A percentile compares a stretch with the other conserved stretches of the same genome.
Evolutionary conservation across 2,113 vertebrate species (phyloP).

Genomic region (Bos taurus): ARS-UCD2.0 NC_037332.1:113727501-113728000

Average conservation of each 20-base stretch:
- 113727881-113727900: not conserved
- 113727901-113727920: fast-evolving
- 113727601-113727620: not conserved
- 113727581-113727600: not conserved
- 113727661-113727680: not conserved
- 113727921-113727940: not conserved
- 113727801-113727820: fast-evolving
- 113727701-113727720: not conserved
- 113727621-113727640: not conserved
- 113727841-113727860: fast-evolving
- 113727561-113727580: not conserved
- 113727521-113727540: too few relatives aligned
- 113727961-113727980: not conserved
- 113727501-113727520: too few relatives aligned
- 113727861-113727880: not conserved
- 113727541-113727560: not conserved
- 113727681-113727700: not conserved
- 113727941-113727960: not conserved
- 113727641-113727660: fast-evolving
- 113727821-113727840: not conserved
- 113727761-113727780: fast-evolving
- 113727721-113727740: not conserved
- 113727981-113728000: not conserved
- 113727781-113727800: not conserved
- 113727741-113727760: not conserved